Conservation (phyloP, 2,888 invertebrate genomes). For the Galerucella nymphaeae region DNA sequence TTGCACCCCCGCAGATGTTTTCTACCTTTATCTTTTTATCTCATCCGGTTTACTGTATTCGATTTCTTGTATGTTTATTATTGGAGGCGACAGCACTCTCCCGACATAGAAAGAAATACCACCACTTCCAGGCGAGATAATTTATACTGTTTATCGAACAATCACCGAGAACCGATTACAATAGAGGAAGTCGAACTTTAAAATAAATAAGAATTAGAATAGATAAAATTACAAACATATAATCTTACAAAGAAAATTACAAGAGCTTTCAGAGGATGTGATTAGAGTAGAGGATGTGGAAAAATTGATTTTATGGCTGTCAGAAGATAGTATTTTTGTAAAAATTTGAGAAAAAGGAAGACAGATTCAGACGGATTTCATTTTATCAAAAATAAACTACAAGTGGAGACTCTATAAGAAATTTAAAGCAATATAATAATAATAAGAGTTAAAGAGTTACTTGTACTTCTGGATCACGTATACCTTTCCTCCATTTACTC, state of each 20-base stretch:
- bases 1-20: conserved; percentile 50
- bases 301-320: too few relatives aligned
- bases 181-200: conserved; percentile 28
- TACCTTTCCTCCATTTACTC: too few relatives aligned
- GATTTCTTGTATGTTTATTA: conserved; percentile 32
- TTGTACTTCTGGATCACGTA: too few relatives aligned
- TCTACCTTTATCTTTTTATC: conserved; percentile 46
- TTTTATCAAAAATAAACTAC: too few relatives aligned
- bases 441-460: too few relatives aligned
- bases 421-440: too few relatives aligned
- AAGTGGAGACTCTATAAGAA: too few relatives aligned
- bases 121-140: conserved; percentile 13
- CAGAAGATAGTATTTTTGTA: too few relatives aligned
- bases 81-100: conserved; percentile 12
- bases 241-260: too few relatives aligned
- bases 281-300: neutral
- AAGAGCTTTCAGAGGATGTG: too few relatives aligned
- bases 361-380: too few relatives aligned
- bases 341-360: neutral
- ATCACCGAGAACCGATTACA: conserved; percentile 20
- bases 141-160: conserved; percentile 25
- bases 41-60: conserved; percentile 44
- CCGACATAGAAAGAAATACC: conserved; percentile 9
- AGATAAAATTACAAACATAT: too few relatives aligned
- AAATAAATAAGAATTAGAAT: conserved; percentile 28